Evolutionary conservation across 2,888 invertebrate species (phyloP).

Genomic region (Coecobrya sp.): DNA sequence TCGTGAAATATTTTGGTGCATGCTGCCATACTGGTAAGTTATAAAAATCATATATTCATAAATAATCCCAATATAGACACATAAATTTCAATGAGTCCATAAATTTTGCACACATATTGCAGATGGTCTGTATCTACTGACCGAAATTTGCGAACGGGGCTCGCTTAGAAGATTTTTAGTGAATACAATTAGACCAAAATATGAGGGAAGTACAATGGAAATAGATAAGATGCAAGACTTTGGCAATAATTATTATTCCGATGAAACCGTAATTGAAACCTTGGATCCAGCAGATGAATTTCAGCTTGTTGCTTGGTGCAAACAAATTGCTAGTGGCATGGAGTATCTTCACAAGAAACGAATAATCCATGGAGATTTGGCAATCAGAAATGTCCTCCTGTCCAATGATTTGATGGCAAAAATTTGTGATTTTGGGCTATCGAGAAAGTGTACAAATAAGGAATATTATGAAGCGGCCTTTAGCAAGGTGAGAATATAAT

Average conservation of each 20-base stretch:
- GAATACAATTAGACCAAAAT: neutral
- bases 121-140: slow-evolving; percentile 25
- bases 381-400: slow-evolving; percentile 39
- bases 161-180: neutral
- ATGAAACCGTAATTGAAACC: neutral
- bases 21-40: slow-evolving; percentile 34
- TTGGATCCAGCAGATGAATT: neutral
- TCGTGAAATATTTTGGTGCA: slow-evolving; percentile 40
- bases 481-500: too few species aligned
- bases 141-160: slow-evolving; percentile 31
- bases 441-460: too few species aligned
- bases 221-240: too few species aligned
- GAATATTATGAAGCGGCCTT: too few species aligned
- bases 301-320: neutral
- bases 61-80: too few species aligned
- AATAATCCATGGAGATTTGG: slow-evolving; percentile 56
- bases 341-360: neutral
- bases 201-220: neutral
- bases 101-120: too few species aligned
- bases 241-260: neutral
- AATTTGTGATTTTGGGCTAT: slow-evolving; percentile 66
- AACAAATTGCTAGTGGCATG: slow-evolving; percentile 56
- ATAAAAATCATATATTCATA: too few species aligned
- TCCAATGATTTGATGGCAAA: neutral
- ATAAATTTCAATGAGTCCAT: too few species aligned